A percentile compares a stretch with the other conserved stretches of the same genome.
These are phyloP conservation scores for Rhaphigaster nebulosa DNA, from an alignment of 2,888 invertebrate species.

Conservation along the genomic window DNA sequence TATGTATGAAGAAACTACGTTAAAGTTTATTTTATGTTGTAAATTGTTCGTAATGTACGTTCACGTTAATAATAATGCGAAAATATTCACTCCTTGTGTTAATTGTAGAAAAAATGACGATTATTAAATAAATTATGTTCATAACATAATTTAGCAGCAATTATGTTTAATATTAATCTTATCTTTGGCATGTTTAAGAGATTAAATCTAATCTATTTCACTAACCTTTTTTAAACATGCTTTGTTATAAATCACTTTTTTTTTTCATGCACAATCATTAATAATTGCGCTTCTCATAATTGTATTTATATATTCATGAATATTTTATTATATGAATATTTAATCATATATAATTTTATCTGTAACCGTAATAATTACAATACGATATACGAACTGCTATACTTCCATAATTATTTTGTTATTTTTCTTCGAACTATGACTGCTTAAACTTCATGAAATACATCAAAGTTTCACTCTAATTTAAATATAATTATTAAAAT, in stretches of 20 bases:
- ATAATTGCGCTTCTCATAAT: neutral
- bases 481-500: too few species aligned
- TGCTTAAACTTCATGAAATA: too few species aligned
- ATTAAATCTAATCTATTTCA: neutral
- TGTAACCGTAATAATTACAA: neutral
- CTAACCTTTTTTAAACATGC: neutral
- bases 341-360: neutral
- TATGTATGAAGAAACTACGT: too few species aligned
- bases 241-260: neutral
- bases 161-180: neutral
- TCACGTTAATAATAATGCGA: too few species aligned
- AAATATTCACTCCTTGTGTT: too few species aligned
- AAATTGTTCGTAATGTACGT: too few species aligned
- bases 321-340: neutral
- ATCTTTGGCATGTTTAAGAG: neutral
- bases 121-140: neutral
- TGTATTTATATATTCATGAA: neutral
- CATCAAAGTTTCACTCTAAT: too few species aligned
- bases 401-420: too few species aligned
- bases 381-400: too few species aligned
- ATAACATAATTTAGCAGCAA: neutral
- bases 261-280: neutral
- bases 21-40: too few species aligned
- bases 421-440: too few species aligned
- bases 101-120: too few species aligned